Conservation (phyloP, 2,797 vertebrate genomes). For the Tadarida brasiliensis region DNA sequence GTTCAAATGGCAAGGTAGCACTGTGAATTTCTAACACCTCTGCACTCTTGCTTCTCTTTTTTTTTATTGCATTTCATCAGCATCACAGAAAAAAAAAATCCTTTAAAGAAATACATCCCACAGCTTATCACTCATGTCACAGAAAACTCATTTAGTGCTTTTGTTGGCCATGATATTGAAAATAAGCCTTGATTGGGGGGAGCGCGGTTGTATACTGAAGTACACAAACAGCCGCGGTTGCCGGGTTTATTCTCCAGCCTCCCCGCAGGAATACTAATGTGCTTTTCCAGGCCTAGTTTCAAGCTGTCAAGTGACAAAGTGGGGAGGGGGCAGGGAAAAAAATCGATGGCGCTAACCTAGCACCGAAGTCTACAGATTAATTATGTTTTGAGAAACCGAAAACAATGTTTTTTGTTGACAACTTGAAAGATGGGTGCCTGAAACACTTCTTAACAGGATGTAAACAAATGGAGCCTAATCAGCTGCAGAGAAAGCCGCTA, state of each 20-base stretch:
- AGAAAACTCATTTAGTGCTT: constrained; percentile 71
- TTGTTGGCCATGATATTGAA: constrained; percentile 76
- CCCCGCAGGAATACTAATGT: constrained; percentile 74
- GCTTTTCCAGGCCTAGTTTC: constrained; percentile 71
- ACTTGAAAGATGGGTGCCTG: constrained; percentile 74
- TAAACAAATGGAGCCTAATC: constrained; percentile 78
- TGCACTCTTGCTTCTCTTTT: constrained; percentile 39
- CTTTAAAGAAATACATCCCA: constrained; percentile 67
- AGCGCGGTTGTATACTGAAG: constrained; percentile 72
- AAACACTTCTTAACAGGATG: constrained; percentile 74
- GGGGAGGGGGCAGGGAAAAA: background rate
- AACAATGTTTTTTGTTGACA: constrained; percentile 73
- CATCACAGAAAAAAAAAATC: background rate
- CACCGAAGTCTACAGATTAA: constrained; percentile 76
- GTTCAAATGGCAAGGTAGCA: constrained; percentile 39
- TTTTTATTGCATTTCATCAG: constrained; percentile 39
- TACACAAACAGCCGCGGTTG: constrained; percentile 68
- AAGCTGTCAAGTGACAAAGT: constrained; percentile 77
- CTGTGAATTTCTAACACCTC: constrained; percentile 60
- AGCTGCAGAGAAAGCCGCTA: constrained; percentile 40
- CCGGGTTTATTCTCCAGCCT: constrained; percentile 63
- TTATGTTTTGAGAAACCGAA: constrained; percentile 75
- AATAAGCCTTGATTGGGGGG: constrained; percentile 79
- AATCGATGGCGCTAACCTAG: constrained; percentile 73
- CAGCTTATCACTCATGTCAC: constrained; percentile 68